A percentile compares a stretch with the other conserved stretches of the same genome.
phyloP scores from a whole-genome alignment of 2,888 invertebrate species.

The Nowickia ferox region DNA sequence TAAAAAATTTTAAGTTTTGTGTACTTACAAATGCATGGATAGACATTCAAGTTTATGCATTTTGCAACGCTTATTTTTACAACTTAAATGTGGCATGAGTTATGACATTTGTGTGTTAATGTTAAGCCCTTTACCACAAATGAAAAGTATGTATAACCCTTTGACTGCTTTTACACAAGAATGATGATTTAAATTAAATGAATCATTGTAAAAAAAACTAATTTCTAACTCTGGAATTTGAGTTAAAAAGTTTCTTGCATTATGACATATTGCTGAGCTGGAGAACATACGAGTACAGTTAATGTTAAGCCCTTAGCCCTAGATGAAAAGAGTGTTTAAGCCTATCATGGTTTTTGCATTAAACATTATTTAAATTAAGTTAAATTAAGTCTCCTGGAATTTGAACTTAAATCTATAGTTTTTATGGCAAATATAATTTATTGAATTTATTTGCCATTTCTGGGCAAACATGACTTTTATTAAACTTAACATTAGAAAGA shows the following conservation, averaged over 20 bases:
- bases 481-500: constrained; percentile 30
- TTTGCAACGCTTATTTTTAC: neutral
- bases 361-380: no score
- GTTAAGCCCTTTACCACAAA: neutral
- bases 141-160: neutral
- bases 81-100: neutral
- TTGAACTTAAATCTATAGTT: neutral
- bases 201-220: no score
- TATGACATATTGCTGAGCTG: no score
- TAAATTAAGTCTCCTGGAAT: no score
- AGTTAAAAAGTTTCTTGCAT: no score
- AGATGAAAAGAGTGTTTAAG: no score
- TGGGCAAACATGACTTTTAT: constrained; percentile 45
- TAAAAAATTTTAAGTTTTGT: neutral
- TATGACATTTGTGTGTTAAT: neutral
- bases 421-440: neutral
- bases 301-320: no score
- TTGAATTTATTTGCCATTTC: constrained; percentile 5
- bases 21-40: neutral
- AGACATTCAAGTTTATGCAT: no score
- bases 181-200: no score
- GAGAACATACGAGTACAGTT: no score
- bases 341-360: no score
- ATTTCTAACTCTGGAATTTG: no score
- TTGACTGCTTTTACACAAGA: neutral